Conservation (phyloP, 1,140 invertebrate species). For the Dendrolimus punctatus region DNA sequence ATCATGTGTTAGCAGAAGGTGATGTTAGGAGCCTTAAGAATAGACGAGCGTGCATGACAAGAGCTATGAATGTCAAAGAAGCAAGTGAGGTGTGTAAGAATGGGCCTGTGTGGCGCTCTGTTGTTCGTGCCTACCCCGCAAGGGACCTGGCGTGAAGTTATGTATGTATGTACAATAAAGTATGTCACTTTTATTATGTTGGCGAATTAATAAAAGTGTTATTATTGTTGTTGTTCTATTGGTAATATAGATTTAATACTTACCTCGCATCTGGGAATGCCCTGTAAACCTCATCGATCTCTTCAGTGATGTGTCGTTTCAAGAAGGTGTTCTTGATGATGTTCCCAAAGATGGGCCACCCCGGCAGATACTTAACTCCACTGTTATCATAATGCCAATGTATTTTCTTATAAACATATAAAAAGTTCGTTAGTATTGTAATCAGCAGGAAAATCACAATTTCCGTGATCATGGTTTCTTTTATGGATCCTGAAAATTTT, state of each 20-base stretch:
- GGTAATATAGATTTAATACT: constrained; percentile 10
- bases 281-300: constrained; percentile 33
- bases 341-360: constrained; percentile 46
- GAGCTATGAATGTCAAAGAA: no score
- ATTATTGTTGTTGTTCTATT: no score
- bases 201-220: no score
- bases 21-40: no score
- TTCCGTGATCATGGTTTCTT: constrained; percentile 35
- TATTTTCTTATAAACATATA: constrained; percentile 25
- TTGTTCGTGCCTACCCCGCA: no score
- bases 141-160: no score
- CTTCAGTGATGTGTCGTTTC: constrained; percentile 32
- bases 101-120: no score
- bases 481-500: neutral
- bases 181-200: no score
- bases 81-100: no score
- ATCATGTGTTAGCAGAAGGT: no score
- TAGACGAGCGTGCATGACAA: no score
- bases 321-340: constrained; percentile 21
- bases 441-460: constrained; percentile 35
- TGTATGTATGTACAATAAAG: no score
- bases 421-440: constrained; percentile 19
- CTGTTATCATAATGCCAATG: constrained; percentile 25
- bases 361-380: constrained; percentile 34
- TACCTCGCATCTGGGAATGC: constrained; percentile 49